Conservation (phyloP, 2,113 vertebrate genomes). For the Typhlomys cinereus region DNA sequence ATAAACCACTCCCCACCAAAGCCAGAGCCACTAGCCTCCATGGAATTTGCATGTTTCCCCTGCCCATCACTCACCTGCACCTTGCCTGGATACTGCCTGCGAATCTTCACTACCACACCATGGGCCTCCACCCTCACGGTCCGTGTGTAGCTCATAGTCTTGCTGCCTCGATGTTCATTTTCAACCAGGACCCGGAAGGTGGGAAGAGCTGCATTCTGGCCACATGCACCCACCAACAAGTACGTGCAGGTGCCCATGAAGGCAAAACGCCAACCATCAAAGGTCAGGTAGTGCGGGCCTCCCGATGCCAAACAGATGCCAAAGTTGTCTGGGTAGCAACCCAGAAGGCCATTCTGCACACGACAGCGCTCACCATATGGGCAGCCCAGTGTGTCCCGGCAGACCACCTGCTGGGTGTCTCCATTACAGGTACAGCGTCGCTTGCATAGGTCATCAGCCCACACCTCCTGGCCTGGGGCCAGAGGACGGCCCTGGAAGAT, state of each 20-base stretch:
- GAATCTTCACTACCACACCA: conserved; percentile 79
- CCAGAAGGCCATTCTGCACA: conserved; percentile 63
- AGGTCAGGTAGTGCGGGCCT: conserved; percentile 88
- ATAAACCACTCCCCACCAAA: no score
- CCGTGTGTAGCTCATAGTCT: conserved; percentile 82
- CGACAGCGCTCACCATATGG: conserved; percentile 51
- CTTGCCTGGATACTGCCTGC: conserved; percentile 73
- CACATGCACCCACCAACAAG: conserved; percentile 49
- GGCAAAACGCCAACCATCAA: conserved; percentile 85
- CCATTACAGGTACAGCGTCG: conserved; percentile 70
- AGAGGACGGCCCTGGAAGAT: conserved; percentile 59
- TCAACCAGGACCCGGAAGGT: conserved; percentile 85
- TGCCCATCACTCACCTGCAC: background rate
- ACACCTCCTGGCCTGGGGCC: conserved; percentile 66
- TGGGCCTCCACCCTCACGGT: conserved; percentile 82
- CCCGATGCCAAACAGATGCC: conserved; percentile 85
- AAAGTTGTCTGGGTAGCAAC: conserved; percentile 72
- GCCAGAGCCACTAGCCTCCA: background rate
- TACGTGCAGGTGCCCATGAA: conserved; percentile 91
- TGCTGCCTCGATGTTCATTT: conserved; percentile 85
- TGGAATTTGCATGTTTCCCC: no score
- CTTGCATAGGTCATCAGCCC: conserved; percentile 68
- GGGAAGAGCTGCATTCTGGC: conserved; percentile 70
- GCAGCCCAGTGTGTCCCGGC: conserved; percentile 59
- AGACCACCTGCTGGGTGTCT: background rate